phyloP scores from a whole-genome alignment of 1,140 invertebrate genomes.

The Hyposmocoma kahamanoa region DNA sequence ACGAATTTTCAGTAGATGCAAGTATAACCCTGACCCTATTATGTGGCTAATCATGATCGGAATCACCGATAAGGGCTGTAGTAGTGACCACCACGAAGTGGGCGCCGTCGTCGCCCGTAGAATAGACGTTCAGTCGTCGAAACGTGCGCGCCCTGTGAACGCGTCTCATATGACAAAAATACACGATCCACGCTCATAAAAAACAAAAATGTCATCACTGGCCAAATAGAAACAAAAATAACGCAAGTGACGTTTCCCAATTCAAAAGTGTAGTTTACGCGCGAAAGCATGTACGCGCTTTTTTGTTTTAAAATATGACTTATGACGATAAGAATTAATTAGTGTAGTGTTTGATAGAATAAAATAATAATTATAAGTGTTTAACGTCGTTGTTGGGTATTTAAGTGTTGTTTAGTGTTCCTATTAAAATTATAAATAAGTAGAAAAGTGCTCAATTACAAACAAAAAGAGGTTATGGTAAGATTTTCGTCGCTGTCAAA shows the following conservation, averaged over 20 bases:
- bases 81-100: slow-evolving; percentile 46
- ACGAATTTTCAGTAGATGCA: slow-evolving; percentile 37
- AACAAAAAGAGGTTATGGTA: slow-evolving; percentile 12
- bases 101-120: slow-evolving; percentile 21
- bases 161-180: slow-evolving; percentile 18
- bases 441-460: slow-evolving; percentile 10
- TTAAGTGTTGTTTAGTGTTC: not conserved
- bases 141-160: slow-evolving; percentile 35
- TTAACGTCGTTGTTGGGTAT: not conserved
- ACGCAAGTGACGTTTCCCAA: slow-evolving; percentile 15
- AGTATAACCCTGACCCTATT: slow-evolving; percentile 58
- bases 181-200: not conserved
- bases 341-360: slow-evolving; percentile 11
- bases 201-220: slow-evolving; percentile 12
- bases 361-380: too few species aligned
- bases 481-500: too few species aligned
- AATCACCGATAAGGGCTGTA: slow-evolving; percentile 48
- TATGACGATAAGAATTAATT: slow-evolving; percentile 9
- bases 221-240: slow-evolving; percentile 18
- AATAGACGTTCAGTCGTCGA: slow-evolving; percentile 42
- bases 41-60: slow-evolving; percentile 51
- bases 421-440: too few species aligned
- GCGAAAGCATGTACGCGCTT: slow-evolving; percentile 10
- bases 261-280: slow-evolving; percentile 20
- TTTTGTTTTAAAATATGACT: slow-evolving; percentile 10